Conservation (phyloP, 2,888 invertebrate genomes). For the Folsomia candida region DNA sequence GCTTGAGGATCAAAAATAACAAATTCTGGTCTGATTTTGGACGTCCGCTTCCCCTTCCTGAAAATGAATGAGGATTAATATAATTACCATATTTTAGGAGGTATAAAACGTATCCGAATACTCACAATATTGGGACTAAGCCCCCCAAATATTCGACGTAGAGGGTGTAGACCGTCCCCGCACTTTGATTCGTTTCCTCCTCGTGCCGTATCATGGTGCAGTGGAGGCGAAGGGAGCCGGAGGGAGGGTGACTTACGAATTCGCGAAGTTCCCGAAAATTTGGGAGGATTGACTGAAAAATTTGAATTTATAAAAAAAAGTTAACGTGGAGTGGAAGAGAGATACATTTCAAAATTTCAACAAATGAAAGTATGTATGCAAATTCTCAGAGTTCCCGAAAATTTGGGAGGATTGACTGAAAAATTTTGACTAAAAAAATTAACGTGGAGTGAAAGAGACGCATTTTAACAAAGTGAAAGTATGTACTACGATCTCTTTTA, state of each 20-base stretch:
- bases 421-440: too few relatives aligned
- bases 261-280: conserved; percentile 80
- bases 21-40: conserved; percentile 96
- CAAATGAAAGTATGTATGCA: too few relatives aligned
- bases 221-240: conserved; percentile 79
- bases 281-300: conserved; percentile 84
- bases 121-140: conserved; percentile 85
- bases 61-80: too few relatives aligned
- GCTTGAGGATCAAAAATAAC: conserved; percentile 89
- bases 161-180: conserved; percentile 72
- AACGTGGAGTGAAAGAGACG: too few relatives aligned
- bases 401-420: conserved; percentile 91
- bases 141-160: conserved; percentile 96
- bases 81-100: too few relatives aligned
- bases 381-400: conserved; percentile 82
- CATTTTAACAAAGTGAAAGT: too few relatives aligned
- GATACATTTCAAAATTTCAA: conserved; percentile 51
- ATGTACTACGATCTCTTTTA: too few relatives aligned
- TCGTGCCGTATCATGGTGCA: conserved; percentile 97
- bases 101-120: too few relatives aligned
- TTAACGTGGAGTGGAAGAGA: too few relatives aligned
- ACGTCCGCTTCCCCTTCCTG: conserved; percentile 91
- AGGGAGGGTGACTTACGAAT: conserved; percentile 89
- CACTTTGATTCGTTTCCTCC: conserved; percentile 64
- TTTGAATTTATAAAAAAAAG: too few relatives aligned